Conservation (phyloP, 2,113 vertebrate species). For the Platycercus adscitus region DNA sequence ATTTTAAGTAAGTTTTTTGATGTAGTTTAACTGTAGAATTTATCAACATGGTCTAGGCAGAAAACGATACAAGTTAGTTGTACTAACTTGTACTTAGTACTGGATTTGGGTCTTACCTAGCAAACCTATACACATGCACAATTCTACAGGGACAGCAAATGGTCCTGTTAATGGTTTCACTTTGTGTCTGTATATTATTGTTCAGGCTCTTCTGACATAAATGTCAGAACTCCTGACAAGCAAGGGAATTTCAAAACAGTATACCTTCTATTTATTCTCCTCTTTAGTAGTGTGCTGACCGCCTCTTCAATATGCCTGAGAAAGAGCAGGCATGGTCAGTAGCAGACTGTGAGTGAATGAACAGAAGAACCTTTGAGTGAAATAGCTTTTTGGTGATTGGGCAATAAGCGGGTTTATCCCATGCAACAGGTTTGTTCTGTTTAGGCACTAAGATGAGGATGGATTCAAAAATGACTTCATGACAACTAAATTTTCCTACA, state of each 20-base stretch:
- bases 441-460: not conserved
- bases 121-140: not conserved
- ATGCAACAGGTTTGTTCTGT: not conserved
- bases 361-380: not conserved
- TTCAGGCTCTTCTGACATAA: not conserved
- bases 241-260: not conserved
- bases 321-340: not conserved
- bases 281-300: not conserved
- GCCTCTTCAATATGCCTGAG: not conserved
- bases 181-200: not conserved
- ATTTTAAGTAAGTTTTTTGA: not conserved
- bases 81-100: no score
- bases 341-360: not conserved
- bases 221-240: not conserved
- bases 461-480: not conserved
- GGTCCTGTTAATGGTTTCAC: not conserved
- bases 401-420: not conserved
- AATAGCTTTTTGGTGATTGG: not conserved
- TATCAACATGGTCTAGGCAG: fast-evolving
- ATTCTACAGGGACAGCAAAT: not conserved
- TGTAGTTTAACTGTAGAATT: not conserved
- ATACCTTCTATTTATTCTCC: not conserved
- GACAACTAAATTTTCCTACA: not conserved
- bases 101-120: not conserved
- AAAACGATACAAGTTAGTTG: not conserved